Evolutionary conservation across 1,140 invertebrate species (phyloP), one percentile per base, ranked within the genome.

Genomic region (Apocrypta bakeri): DNA sequence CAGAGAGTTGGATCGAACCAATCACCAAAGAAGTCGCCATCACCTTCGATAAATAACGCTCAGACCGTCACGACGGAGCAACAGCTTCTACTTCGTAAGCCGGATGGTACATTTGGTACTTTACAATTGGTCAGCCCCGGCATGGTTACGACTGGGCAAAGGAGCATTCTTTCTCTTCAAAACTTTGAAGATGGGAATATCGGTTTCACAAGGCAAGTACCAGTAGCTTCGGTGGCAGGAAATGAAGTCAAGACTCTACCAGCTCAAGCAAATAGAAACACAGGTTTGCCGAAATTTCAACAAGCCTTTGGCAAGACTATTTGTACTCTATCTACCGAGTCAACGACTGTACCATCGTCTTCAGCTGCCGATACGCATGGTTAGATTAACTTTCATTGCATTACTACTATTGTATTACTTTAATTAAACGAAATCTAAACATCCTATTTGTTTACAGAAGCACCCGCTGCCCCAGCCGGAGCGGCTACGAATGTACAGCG

Each of bases 241-340:
- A 82, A 72, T 14, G 72, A 83, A 12, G 79, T 79, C 1, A 79
- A 77, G 17, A 31, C 64, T 61, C 72, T 33, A 1, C 77, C 64
- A n/a, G 14, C 31, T 33, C 80, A 40, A 11, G 56, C 91, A 86
- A 87, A 91, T 88, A 91, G 93, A 89, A 88, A 94, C 90, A 87
- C 93, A 85, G 85, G 92, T 73, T 88, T 96, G 82, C 96, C 96
- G 3, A 96, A 96, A 89, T 96, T 96, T 88, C 95, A 96, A 86
- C 95, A 96, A 89, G 96, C 95, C 3, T 96, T 96, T 88, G 95
- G 95, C 8, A 96, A 96, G 89, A 92, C 91, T 3, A 92, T 93
- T 25, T 92, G 90, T 14, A 91, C 88, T 2, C 73, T 91, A 1
- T 87, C 90, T 2, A 88, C 88, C 0, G 88, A 92, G 17, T 77